phyloP scores from a whole-genome alignment of 92 coral and sea anemone genomes.

The Pocillopora grandis region DNA sequence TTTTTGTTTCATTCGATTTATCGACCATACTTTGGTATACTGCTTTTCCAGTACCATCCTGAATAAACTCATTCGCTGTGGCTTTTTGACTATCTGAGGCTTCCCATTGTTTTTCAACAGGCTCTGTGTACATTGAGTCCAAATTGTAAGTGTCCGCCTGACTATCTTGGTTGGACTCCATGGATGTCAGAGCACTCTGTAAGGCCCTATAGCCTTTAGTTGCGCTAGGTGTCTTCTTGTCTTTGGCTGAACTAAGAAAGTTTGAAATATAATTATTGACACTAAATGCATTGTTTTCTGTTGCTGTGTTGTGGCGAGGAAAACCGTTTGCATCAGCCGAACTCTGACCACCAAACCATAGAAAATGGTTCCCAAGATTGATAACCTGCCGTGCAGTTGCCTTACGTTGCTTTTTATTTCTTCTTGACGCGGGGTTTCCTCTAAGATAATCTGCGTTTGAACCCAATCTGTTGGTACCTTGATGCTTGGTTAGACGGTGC shows the following conservation, averaged over 20 bases:
- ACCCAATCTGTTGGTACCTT: background rate
- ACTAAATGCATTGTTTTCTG: constrained; percentile 2
- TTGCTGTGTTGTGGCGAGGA: constrained; percentile 30
- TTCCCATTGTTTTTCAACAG: constrained; percentile 4
- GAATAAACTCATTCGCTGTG: constrained; percentile 36
- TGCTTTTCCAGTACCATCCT: constrained; percentile 32
- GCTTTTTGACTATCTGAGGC: constrained; percentile 3
- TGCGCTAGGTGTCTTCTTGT: background rate
- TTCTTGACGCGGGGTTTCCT: background rate
- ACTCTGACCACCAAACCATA: constrained; percentile 38
- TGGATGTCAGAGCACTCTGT: constrained; percentile 30
- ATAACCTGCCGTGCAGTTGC: constrained; percentile 36
- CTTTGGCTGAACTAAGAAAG: background rate
- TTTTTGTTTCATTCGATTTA: constrained; percentile 24
- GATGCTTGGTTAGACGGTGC: background rate
- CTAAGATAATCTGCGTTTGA: background rate
- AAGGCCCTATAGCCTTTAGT: constrained; percentile 38
- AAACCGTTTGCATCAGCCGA: constrained; percentile 40
- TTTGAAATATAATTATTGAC: constrained; percentile 14
- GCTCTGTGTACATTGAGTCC: background rate
- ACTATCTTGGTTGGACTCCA: constrained; percentile 23
- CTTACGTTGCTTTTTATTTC: background rate
- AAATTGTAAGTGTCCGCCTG: background rate
- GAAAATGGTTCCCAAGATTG: constrained; percentile 37
- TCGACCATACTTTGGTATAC: constrained; percentile 34